phyloP scores from a whole-genome alignment of 2,113 vertebrate genomes.

The Brachyhypopomus gauderio region DNA sequence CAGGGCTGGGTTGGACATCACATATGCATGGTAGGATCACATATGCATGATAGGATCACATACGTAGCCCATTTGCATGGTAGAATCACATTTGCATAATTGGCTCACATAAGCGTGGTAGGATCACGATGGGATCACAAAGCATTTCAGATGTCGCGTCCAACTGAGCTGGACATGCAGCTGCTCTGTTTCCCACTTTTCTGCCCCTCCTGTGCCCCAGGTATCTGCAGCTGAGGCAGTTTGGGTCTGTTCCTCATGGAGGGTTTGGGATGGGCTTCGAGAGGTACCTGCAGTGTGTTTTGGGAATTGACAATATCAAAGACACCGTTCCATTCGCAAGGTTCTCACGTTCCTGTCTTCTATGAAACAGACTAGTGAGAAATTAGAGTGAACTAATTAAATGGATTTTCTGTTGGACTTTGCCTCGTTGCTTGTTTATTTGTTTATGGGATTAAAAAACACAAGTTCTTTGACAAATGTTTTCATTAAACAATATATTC shows the following conservation, averaged over 20 bases:
- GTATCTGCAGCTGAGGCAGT: slow-evolving; percentile 93
- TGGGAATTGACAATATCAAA: slow-evolving; percentile 94
- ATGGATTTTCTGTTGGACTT: background rate
- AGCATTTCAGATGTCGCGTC: background rate
- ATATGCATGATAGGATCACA: background rate
- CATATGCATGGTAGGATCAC: slow-evolving; percentile 87
- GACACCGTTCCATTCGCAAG: slow-evolving; percentile 96
- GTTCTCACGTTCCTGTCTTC: slow-evolving; percentile 86
- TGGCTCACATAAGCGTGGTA: slow-evolving; percentile 92
- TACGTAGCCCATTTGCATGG: no score
- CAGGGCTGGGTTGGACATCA: slow-evolving; percentile 81
- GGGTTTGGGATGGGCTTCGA: slow-evolving; percentile 98
- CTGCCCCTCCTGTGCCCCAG: slow-evolving; percentile 65
- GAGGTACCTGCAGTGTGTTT: slow-evolving; percentile 89
- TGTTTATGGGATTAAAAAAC: slow-evolving; percentile 7
- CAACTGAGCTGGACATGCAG: background rate
- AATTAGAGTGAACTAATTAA: background rate
- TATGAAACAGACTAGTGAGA: slow-evolving; percentile 23
- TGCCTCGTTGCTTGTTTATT: background rate
- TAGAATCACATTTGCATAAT: slow-evolving; percentile 78
- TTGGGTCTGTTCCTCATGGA: slow-evolving; percentile 91
- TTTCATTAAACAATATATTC: background rate
- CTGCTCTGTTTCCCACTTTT: background rate
- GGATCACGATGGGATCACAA: slow-evolving; percentile 53
- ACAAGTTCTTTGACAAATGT: background rate